Base-by-base conservation (phyloP, 2,797 vertebrate species). In the Numenius phaeopus region DNA sequence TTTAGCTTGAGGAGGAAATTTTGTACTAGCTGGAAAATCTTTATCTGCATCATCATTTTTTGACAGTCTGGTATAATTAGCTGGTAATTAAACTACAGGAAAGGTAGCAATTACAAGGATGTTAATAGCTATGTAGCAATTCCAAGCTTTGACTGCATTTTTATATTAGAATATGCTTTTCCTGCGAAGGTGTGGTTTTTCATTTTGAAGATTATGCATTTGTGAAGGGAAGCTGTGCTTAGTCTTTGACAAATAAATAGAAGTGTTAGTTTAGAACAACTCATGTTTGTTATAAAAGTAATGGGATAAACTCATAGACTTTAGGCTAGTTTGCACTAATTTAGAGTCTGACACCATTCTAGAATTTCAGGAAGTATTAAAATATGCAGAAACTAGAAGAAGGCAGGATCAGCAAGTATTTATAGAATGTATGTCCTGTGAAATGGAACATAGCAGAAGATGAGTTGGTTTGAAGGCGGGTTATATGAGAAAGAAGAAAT, bases 1-100 rank as follows among this genome's bases (percentile, higher is more conserved):
- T 84, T 90, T 84, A 96, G 62, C 90, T 77, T 11, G 47, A 90
- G 83, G 26, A 93, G 46, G 69, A 82, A 84, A 52, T 88, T 80
- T 83, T 77, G 44, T 29, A 55, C 27, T 22, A 42, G 70, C 73
- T 14, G 5, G 40, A 82, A 95, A 84, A 84, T 84, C 77, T 83
- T 84, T 39, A 87, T 40, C 58, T 71, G 47, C 19, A 44, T 82
- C 54, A 90, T 90, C 29, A 10, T 49, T 84, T 95, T 83, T 52
- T 90, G 59, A 77, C 5, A 77, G 23, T 44, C 47, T 84, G 30
- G 42, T 69, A 52, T 69, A 80, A 93, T 77, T 88, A 92, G 23
- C 32, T 75, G 58, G 40, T 83, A 86, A 70, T 82, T 77, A 71
- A 77, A 79, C 22, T 54, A 15, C 12, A 82, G 70, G 37, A 62